Evolutionary conservation across 2,888 invertebrate species (phyloP).

Genomic region (Calameuta idolon): DNA sequence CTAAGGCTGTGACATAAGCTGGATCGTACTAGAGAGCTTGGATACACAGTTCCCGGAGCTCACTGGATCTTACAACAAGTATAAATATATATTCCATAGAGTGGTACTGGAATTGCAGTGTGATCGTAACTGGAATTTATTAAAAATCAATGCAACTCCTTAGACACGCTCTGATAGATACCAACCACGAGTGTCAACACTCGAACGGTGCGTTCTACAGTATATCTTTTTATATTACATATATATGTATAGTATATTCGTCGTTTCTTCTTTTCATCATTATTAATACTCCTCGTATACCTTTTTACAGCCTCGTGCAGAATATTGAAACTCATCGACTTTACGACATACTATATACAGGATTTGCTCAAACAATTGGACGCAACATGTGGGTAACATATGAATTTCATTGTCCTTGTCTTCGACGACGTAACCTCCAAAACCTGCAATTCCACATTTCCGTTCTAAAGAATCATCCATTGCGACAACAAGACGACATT

Average conservation of each 20-base stretch:
- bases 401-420: neutral
- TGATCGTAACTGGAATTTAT: conserved; percentile 44
- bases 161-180: conserved; percentile 61
- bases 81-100: neutral
- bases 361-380: neutral
- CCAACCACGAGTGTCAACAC: neutral
- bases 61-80: neutral
- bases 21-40: neutral
- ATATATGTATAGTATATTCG: too few species aligned
- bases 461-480: neutral
- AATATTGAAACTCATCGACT: neutral
- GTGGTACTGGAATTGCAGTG: neutral
- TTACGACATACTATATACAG: neutral
- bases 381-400: neutral
- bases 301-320: neutral
- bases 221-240: neutral
- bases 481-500: neutral
- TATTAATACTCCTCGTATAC: neutral
- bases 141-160: conserved; percentile 53
- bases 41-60: neutral
- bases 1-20: neutral
- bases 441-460: neutral
- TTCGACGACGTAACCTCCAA: neutral
- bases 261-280: neutral
- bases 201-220: neutral